Base-by-base conservation (phyloP, 2,888 invertebrate species). In the Antheraea yamamai region DNA sequence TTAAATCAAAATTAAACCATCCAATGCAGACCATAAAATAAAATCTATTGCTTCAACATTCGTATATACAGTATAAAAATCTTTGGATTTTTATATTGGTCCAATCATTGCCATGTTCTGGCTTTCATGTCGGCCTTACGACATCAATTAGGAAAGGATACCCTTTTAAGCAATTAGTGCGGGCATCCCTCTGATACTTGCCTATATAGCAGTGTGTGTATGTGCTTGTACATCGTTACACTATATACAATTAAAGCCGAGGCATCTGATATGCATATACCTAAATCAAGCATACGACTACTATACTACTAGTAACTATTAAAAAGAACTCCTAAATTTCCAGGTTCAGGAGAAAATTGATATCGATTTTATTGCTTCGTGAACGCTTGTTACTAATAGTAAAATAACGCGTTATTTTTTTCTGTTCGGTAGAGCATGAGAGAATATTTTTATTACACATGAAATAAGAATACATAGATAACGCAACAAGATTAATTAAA, bases 161-260 rank as follows among this genome's bases (percentile, higher is more conserved):
- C 16, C 70, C 70, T 70, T 70, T 70, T 70, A 70, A 70, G 70
- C 70, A 70, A 70, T 70, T 70, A 70, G 70, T 70, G 23, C 39
- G 70, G 39, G n/a, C 39, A 39, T 70, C 70, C 70, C 70, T 70
- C 70, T 70, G 70, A 70, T 39, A 70, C 70, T 39, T 39, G 39
- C 4, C 70, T 70, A 18, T 70, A 39, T 70, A 39, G 6, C 16
- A 30, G 64, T 30, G 64, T 16, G 64, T 66, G 30, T 66, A 66
- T 66, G 30, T 61, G 2, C 10, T 8, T 61, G n/a, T 58, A 58
- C 58, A 66, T 66, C 30, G 47, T 47, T 47, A 47, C 47, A 47
- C 12, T 8, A 66, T 4, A 16, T 66, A 66, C 64, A 2, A n/a
- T 30, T 16, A 16, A 39, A 30, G 64, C 14, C 4, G 64, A 66